Evolutionary conservation across 2,797 vertebrate species (phyloP).

Genomic region (Nasua narica): DNA sequence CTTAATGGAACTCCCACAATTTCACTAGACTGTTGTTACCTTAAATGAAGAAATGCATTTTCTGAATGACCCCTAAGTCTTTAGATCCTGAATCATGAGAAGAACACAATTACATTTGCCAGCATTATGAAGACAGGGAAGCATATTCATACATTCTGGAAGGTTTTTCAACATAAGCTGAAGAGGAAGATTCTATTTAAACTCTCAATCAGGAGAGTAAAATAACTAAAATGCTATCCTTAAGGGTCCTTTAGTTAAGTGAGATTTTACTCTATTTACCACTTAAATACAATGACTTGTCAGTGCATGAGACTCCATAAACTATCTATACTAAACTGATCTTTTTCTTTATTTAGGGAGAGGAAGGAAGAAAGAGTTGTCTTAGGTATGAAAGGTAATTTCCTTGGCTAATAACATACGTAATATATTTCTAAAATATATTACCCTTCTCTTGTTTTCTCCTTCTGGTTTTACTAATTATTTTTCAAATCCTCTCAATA

Average conservation of each 20-base stretch:
- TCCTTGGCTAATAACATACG: neutral
- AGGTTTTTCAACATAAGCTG: constrained; percentile 14
- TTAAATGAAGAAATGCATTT: neutral
- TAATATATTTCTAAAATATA: neutral
- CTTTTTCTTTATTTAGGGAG: neutral
- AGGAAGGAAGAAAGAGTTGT: neutral
- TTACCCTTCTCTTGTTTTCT: neutral
- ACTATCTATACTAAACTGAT: neutral
- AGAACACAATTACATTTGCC: neutral
- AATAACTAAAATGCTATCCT: neutral
- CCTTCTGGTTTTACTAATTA: neutral
- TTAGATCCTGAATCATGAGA: neutral
- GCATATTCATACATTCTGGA: neutral
- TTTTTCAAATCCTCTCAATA: neutral
- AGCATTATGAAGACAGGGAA: neutral
- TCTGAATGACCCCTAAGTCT: neutral
- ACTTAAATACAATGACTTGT: neutral
- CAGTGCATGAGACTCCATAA: neutral
- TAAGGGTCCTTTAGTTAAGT: neutral
- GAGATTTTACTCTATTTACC: neutral
- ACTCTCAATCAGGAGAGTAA: neutral
- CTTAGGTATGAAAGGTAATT: neutral
- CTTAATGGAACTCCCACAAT: neutral
- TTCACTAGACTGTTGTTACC: neutral
- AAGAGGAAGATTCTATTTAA: constrained; percentile 2